Base-by-base conservation (phyloP, 1,140 invertebrate genomes). In the Atta colombica region DNA sequence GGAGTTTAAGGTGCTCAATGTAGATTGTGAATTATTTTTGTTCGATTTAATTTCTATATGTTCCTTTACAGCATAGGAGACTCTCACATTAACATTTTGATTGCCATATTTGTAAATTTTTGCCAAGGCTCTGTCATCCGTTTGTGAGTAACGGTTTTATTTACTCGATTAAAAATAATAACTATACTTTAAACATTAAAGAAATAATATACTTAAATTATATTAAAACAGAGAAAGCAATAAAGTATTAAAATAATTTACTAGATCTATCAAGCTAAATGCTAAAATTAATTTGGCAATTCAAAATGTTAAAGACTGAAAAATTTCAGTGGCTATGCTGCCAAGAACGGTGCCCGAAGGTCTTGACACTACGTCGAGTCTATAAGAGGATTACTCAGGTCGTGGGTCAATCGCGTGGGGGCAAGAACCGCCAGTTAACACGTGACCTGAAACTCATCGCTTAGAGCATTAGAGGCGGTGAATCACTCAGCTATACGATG, bases 401-500 rank as follows among this genome's bases (percentile, higher is more conserved):
- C 87, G 58, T 45, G 31, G 84, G 89, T 90, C 88, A 90, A 90
- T 89, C 85, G 77, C 60, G 78, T 77, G 51, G 51, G 55, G 87
- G 75, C 78, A 91, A 91, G 89, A 94, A 94, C 92, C 92, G 92
- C 80, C 92, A 92, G 92, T 94, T 95, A 92, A 94, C 90, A 92
- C 91, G 80, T 94, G 93, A 94, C 94, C 93, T 86, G 88, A 89
- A 90, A 91, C 88, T 87, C 86, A 86, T 86, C 90, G 85, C 88
- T 65, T 45, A 63, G 90, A 61, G 87, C 68, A 82, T 82, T 82
- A 74, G 69, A 89, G 87, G 85, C 91, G 86, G 78, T 53, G 93
- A 95, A 91, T 95, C 94, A 94, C 77, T 88, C 94, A 93, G 92
- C 93, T 92, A 90, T 88, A 65, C 78, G 12, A 28, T 60, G 18